Conservation (phyloP, 2,797 vertebrate species). For the Clarias platycephalus region DNA sequence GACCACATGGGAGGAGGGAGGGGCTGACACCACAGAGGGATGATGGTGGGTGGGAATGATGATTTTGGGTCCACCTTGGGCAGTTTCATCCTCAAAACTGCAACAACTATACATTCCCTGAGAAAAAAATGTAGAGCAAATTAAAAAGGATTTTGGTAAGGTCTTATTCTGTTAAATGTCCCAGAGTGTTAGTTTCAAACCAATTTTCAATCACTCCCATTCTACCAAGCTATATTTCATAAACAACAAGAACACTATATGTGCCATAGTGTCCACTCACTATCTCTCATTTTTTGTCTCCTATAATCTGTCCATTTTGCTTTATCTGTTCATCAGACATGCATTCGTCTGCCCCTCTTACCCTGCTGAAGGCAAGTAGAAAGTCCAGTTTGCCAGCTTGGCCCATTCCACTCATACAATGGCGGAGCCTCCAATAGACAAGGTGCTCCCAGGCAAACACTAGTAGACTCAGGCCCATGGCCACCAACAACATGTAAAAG, state of each 20-base stretch:
- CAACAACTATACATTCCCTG: constrained; percentile 96
- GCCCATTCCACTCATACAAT: constrained; percentile 83
- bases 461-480: constrained; percentile 79
- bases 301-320: neutral
- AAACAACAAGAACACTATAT: neutral
- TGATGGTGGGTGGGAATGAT: constrained; percentile 73
- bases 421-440: constrained; percentile 88
- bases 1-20: constrained; percentile 73
- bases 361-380: constrained; percentile 89
- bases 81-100: constrained; percentile 85
- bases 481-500: constrained; percentile 83
- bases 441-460: constrained; percentile 87
- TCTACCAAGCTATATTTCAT: neutral
- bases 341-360: constrained; percentile 60
- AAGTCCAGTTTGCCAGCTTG: constrained; percentile 86
- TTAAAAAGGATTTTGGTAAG: constrained; percentile 1
- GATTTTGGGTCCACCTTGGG: constrained; percentile 71
- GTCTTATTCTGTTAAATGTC: constrained; percentile 5
- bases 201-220: constrained; percentile 8
- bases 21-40: constrained; percentile 71
- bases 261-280: neutral
- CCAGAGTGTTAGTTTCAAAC: constrained; percentile 27
- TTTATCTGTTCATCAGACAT: neutral
- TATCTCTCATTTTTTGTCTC: neutral
- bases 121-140: constrained; percentile 34